Evolutionary conservation across 1,140 invertebrate genomes (phyloP), one percentile per base, ranked within the genome.

Genomic region (Ephestia elutella): DNA sequence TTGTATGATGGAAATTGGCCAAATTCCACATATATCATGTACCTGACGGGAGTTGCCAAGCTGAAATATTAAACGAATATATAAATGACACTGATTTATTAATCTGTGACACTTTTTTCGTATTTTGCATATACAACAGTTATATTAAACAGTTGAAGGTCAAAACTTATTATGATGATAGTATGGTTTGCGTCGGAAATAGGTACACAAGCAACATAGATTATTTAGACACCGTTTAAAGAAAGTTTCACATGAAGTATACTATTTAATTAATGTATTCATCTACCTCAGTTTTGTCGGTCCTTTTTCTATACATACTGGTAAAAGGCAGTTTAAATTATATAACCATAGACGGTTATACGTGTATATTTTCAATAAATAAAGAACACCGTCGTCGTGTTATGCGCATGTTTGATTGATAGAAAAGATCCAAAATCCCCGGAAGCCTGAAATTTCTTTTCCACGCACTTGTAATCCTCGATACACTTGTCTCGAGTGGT

Each of bases 41-140:
- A 44, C 38, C 38, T 44, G 38, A n/a, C n/a, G 38, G 15, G 30
- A 32, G 30, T 11, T 17, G 38, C 38, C 38, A 44, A 44, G 38
- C 15, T 15, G 38, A 44, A 15, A n/a, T 17, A n/a, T n/a, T n/a
- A n/a, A n/a, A n/a, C 10, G 15, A 44, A 44, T 15, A 10, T n/a
- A 3, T 15, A 17, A 2, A 13, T 44, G 38, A 44, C 38, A 44
- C 5, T 44, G 38, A 44, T 44, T 15, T 44, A 44, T 44, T 44
- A n/a, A 44, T n/a, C n/a, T 15, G 38, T 44, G 38, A 3, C n/a
- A 15, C 7, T 44, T 44, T 44, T 44, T 44, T 44, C 13, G 15
- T 44, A 44, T 44, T 44, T 44, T 15, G 38, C 38, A 44, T 15
- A 44, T 44, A 44, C n/a, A n/a, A n/a, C n/a, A n/a, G n/a, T n/a